Conservation (phyloP, 2,888 invertebrate species). For the Nycteola revayana region DNA sequence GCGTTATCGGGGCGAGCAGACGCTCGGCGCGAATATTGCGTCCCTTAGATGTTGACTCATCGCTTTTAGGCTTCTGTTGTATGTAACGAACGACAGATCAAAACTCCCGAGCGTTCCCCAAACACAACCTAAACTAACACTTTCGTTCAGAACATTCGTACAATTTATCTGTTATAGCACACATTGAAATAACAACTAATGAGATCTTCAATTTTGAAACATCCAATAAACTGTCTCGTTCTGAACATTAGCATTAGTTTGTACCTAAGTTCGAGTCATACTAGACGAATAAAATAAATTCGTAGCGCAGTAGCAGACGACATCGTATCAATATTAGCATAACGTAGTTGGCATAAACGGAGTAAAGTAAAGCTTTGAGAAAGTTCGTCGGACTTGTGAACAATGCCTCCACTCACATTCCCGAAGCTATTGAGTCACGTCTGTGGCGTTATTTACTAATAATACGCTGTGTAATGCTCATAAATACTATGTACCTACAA, state of each 20-base stretch:
- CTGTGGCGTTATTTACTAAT: slow-evolving; percentile 41
- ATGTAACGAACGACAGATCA: slow-evolving; percentile 40
- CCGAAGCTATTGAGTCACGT: slow-evolving; percentile 54
- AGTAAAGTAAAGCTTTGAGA: slow-evolving; percentile 49
- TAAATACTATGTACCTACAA: slow-evolving; percentile 17
- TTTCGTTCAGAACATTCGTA: slow-evolving; percentile 14
- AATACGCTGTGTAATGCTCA: slow-evolving; percentile 28
- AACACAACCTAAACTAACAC: slow-evolving; percentile 52
- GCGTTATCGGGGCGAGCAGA: slow-evolving; percentile 58
- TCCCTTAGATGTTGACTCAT: slow-evolving; percentile 37
- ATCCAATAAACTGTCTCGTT: slow-evolving; percentile 55
- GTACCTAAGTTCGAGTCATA: slow-evolving; percentile 43
- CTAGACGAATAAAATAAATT: slow-evolving; percentile 68
- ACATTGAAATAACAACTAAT: slow-evolving; percentile 10
- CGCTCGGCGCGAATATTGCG: slow-evolving; percentile 33
- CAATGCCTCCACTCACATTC: slow-evolving; percentile 57
- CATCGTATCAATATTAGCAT: slow-evolving; percentile 66
- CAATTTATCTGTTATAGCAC: too few relatives aligned
- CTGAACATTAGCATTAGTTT: slow-evolving; percentile 51
- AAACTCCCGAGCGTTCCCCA: slow-evolving; percentile 28
- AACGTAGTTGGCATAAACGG: slow-evolving; percentile 52
- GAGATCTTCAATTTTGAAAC: slow-evolving; percentile 43
- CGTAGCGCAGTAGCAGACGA: slow-evolving; percentile 51
- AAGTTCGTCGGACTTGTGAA: slow-evolving; percentile 64
- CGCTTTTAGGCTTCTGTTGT: slow-evolving; percentile 12